These are phyloP conservation scores for Microcaecilia unicolor DNA, from an alignment of 2,797 vertebrate genomes.

Conservation along the genomic window DNA sequence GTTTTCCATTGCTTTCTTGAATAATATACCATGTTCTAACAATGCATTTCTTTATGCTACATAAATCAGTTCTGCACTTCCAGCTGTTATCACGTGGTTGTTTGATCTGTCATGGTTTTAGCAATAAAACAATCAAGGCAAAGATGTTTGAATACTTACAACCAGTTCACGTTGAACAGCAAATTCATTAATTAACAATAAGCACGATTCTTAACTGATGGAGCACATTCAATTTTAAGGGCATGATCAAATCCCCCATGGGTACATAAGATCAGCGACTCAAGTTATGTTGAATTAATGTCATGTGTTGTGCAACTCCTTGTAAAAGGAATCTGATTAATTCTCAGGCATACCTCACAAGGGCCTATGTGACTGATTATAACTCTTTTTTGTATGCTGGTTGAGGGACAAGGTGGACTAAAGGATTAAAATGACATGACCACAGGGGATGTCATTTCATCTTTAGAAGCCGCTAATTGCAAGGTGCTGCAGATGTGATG, in stretches of 20 bases:
- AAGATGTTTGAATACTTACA: neutral
- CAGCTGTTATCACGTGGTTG: neutral
- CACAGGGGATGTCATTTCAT: neutral
- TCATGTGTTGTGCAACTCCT: neutral
- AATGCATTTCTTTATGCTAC: no score
- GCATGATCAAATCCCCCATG: conserved; percentile 9
- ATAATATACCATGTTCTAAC: no score
- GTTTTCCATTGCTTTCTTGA: no score
- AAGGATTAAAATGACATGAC: neutral
- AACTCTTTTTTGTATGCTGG: neutral
- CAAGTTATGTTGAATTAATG: conserved; percentile 1
- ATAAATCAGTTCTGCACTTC: no score
- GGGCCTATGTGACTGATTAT: neutral
- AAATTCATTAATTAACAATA: conserved; percentile 34
- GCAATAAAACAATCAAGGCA: neutral
- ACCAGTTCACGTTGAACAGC: conserved; percentile 17
- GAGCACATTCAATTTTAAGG: conserved; percentile 29
- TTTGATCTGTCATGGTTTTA: neutral
- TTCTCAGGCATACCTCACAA: neutral
- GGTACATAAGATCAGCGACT: conserved; percentile 10
- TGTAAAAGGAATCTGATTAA: conserved; percentile 3
- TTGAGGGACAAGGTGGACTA: neutral
- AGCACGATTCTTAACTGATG: conserved; percentile 44
- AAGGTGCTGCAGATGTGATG: neutral
- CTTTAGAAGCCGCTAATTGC: neutral